These are phyloP conservation scores for Magallana angulata DNA, from an alignment of 1,140 invertebrate species.

Conservation along the genomic window DNA sequence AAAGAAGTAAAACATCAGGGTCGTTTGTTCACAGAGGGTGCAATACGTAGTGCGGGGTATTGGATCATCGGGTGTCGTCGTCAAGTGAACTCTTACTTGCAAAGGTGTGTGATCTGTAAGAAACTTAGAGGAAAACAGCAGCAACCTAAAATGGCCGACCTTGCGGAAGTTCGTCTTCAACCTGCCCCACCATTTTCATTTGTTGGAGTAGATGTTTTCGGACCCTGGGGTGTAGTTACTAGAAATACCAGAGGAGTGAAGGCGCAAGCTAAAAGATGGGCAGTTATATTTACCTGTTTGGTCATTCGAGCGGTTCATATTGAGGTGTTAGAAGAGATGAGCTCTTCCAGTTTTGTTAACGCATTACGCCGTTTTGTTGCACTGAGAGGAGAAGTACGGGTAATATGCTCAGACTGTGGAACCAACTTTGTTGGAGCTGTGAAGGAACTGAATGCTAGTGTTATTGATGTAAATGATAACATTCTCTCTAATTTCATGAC, in stretches of 20 bases:
- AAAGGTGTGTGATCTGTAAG: conserved; percentile 39
- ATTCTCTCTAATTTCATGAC: too few species aligned
- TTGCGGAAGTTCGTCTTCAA: conserved; percentile 40
- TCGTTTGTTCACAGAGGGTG: conserved; percentile 44
- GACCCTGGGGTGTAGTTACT: conserved; percentile 36
- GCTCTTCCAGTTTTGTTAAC: too few species aligned
- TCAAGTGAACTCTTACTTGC: conserved; percentile 49
- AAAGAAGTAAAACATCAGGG: conserved; percentile 60
- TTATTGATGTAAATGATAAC: too few species aligned
- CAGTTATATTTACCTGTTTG: conserved; percentile 54
- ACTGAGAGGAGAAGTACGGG: too few species aligned
- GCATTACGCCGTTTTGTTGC: too few species aligned
- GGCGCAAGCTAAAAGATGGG: conserved; percentile 53
- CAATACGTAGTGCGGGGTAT: conserved; percentile 56
- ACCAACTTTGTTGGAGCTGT: too few species aligned
- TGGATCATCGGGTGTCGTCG: conserved; percentile 58
- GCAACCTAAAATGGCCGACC: conserved; percentile 53
- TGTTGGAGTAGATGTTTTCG: conserved; percentile 50
- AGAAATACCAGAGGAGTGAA: conserved; percentile 39
- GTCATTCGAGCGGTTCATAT: too few species aligned
- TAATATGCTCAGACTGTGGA: too few species aligned
- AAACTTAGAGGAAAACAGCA: conserved; percentile 38
- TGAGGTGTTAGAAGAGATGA: too few species aligned
- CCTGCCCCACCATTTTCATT: conserved; percentile 43
- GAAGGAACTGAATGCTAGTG: too few species aligned